Base-by-base conservation (phyloP, 2,888 invertebrate genomes). In the Masnerella sp. region DNA sequence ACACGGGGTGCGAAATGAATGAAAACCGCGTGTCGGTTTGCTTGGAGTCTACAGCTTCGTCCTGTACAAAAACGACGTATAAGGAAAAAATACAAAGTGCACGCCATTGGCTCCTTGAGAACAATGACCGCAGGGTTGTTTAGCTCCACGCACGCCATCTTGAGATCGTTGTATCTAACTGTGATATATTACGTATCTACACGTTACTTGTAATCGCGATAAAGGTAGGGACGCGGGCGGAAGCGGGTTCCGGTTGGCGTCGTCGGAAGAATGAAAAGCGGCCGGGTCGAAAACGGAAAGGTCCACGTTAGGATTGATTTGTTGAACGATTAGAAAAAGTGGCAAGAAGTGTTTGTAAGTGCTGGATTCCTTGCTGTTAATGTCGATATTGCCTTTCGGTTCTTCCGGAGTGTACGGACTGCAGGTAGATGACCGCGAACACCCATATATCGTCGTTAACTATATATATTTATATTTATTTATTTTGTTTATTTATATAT, bases 101-200 rank as follows among this genome's bases (percentile, higher is more conserved):
- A 70, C 72, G 70, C 73, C 75, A 75, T 75, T 75, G 75, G 71
- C 75, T 75, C 75, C 59, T 68, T 62, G 49, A 71, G 72, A 76
- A 76, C 68, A 75, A 64, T 76, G 62, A 77, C 72, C 65, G 54
- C 59, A 70, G 62, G 38, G 30, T 64, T 77, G 3, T 78, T 79
- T 82, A 81, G 78, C 84, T 82, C 75, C 81, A 81, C 79, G 79
- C 81, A 82, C 83, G 81, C 82, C 80, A 78, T 82, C 80, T 83
- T 85, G 85, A 86, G 86, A 87, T 86, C 86, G 85, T 85, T 86
- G 84, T 86, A 85, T 84, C 84, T 85, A 87, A 82, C 85, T 86
- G 85, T 85, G 85, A 84, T 85, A 86, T 85, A 87, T 85, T 84
- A 84, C 85, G 83, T 87, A 86, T 87, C 86, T 86, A 86, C 85